Percentiles rank a stretch among this genome's conserved stretches.
phyloP scores from a whole-genome alignment of 2,888 invertebrate species.

The Bellardia bayeri region DNA sequence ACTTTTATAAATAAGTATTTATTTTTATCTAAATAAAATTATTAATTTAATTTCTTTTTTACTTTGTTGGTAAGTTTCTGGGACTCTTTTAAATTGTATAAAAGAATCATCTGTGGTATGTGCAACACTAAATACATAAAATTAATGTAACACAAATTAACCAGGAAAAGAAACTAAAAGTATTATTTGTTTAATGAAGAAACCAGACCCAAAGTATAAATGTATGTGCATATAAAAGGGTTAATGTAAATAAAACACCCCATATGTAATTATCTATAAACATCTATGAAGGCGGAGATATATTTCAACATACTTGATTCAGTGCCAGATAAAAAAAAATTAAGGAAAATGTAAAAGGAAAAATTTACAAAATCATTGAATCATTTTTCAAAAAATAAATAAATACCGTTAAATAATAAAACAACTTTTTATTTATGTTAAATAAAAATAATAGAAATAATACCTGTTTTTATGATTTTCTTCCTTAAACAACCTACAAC shows the following conservation, averaged over 20 bases:
- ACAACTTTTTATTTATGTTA: constrained; percentile 42
- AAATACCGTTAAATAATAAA: constrained; percentile 37
- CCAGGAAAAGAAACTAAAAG: no score
- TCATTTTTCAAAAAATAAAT: constrained; percentile 30
- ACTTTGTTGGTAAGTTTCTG: not conserved
- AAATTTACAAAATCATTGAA: constrained; percentile 24
- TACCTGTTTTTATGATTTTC: constrained; percentile 56
- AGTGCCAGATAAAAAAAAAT: not conserved
- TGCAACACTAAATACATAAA: no score
- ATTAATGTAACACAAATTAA: no score
- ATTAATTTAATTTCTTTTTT: not conserved
- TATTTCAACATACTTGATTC: constrained; percentile 11
- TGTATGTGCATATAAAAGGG: no score
- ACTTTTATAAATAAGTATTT: no score
- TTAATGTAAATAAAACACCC: no score
- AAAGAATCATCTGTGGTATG: no score
- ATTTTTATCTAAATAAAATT: not conserved
- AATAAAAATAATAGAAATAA: constrained; percentile 9
- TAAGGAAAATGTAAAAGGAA: constrained; percentile 11
- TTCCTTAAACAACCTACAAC: constrained; percentile 64
- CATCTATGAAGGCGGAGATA: not conserved
- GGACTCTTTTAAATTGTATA: no score
- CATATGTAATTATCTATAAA: constrained; percentile 16
- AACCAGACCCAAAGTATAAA: no score
- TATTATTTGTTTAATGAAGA: no score